A percentile compares a stretch with the other conserved stretches of the same genome.
These are phyloP conservation scores for Cacoxenus indagator DNA, from an alignment of 2,888 invertebrate genomes.

Conservation along the genomic window DNA sequence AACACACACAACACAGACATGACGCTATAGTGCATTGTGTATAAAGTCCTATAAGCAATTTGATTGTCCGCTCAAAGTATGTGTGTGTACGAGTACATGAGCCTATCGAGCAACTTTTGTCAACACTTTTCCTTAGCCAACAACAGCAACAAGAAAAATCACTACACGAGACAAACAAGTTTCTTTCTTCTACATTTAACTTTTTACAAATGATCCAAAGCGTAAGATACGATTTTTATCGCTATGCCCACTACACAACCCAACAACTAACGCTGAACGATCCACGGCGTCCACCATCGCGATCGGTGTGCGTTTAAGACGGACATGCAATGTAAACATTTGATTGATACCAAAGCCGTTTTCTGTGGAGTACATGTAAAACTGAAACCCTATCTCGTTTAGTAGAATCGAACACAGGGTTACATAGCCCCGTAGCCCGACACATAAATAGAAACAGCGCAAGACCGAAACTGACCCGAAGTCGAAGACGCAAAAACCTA, in stretches of 20 bases:
- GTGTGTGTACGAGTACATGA: constrained; percentile 35
- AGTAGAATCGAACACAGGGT: too few species aligned
- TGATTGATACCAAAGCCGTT: constrained; percentile 46
- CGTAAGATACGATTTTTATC: constrained; percentile 60
- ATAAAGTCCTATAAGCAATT: constrained; percentile 48
- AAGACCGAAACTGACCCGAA: too few species aligned
- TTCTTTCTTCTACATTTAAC: constrained; percentile 42
- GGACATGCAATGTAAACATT: constrained; percentile 39
- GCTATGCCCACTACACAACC: constrained; percentile 21
- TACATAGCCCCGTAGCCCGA: too few species aligned
- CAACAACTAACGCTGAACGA: background rate
- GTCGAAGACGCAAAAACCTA: too few species aligned
- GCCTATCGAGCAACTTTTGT: constrained; percentile 62
- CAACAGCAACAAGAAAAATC: constrained; percentile 40
- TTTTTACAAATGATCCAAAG: constrained; percentile 54
- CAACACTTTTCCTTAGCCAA: constrained; percentile 53
- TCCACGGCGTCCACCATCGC: background rate
- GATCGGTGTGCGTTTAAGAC: background rate
- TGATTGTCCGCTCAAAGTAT: constrained; percentile 34
- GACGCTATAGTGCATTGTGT: constrained; percentile 18
- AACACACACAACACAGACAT: constrained; percentile 34
- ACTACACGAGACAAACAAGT: constrained; percentile 52
- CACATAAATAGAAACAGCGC: too few species aligned
- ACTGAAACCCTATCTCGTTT: background rate
- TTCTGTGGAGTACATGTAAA: constrained; percentile 8